These are phyloP conservation scores for Lasiommata megera DNA, from an alignment of 2,888 invertebrate genomes.

Conservation along the genomic window DNA sequence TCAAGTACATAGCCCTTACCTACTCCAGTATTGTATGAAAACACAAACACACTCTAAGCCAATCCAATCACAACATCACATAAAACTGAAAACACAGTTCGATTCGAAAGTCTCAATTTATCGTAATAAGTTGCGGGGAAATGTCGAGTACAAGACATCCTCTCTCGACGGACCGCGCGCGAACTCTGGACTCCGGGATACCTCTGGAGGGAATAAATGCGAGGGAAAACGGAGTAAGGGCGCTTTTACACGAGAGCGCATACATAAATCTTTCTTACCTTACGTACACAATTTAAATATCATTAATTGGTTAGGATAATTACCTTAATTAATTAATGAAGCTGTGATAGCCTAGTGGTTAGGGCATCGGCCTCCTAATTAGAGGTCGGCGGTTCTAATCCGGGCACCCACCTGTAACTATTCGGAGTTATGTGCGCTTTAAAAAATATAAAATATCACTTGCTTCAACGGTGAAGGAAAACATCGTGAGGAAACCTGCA, in stretches of 20 bases:
- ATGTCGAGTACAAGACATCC: conserved; percentile 42
- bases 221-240: conserved; percentile 2
- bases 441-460: too few species aligned
- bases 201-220: background rate
- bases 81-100: conserved; percentile 14
- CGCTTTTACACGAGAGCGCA: background rate
- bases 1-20: too few species aligned
- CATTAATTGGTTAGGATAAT: too few species aligned
- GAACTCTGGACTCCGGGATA: conserved; percentile 45
- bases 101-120: conserved; percentile 13
- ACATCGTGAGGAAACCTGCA: too few species aligned
- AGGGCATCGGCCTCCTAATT: too few species aligned
- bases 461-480: too few species aligned
- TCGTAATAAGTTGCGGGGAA: conserved; percentile 34
- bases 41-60: conserved; percentile 15
- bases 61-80: conserved; percentile 20
- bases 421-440: too few species aligned
- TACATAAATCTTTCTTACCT: background rate
- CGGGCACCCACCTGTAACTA: too few species aligned
- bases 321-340: too few species aligned
- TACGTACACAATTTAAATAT: too few species aligned
- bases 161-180: conserved; percentile 54
- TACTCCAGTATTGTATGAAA: background rate
- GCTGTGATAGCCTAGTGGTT: too few species aligned
- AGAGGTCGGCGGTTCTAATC: too few species aligned